Percentiles rank a stretch among this genome's conserved stretches.
Conservation (phyloP, 37 sponge, comb jelly and placozoan genomes). For the Hexactinellida sp. region DNA sequence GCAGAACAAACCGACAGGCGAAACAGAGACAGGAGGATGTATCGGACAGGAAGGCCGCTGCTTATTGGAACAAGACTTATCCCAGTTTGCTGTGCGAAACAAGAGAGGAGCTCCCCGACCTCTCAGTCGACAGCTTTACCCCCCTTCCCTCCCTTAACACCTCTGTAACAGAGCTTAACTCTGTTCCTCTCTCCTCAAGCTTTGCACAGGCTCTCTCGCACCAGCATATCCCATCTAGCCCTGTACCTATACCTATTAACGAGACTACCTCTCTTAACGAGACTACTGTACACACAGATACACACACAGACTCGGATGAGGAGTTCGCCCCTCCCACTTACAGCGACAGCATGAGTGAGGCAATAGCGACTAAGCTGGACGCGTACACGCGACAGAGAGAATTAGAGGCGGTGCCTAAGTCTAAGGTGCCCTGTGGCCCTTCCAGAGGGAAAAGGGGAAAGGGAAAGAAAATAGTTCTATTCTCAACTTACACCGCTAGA, state of each 20-base stretch:
- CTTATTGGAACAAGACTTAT: conserved; percentile 8
- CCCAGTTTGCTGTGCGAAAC: neutral
- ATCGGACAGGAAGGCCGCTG: neutral
- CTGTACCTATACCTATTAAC: neutral
- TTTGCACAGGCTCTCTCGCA: conserved; percentile 4
- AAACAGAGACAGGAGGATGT: neutral
- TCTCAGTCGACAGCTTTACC: neutral
- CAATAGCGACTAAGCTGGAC: neutral
- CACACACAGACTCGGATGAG: neutral
- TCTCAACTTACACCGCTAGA: neutral
- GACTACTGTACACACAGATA: neutral
- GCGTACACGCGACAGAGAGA: neutral
- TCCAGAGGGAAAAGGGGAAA: neutral
- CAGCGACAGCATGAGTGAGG: neutral
- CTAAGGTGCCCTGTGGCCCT: neutral
- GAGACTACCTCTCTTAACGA: neutral
- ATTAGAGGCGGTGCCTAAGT: neutral
- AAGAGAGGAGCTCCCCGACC: neutral
- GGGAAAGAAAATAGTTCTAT: neutral
- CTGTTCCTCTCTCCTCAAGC: neutral
- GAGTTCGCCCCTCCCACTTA: neutral
- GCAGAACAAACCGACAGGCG: neutral
- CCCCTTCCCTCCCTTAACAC: neutral
- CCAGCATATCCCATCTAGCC: neutral
- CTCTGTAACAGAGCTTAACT: neutral